Percentiles rank a stretch among this genome's conserved stretches.
phyloP scores from a whole-genome alignment of 2,888 invertebrate species.

The Drosophila multiciliata region DNA sequence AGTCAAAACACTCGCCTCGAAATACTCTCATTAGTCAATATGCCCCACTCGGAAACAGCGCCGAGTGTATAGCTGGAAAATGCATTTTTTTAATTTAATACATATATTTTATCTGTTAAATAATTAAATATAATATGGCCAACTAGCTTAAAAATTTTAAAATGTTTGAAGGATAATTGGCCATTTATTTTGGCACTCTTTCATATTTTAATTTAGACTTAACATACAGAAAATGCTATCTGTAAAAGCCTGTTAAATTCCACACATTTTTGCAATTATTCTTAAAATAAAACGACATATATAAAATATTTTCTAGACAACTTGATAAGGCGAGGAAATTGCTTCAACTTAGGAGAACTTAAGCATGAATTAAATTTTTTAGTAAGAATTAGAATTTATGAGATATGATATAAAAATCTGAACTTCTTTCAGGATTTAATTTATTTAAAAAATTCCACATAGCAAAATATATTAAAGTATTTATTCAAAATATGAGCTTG shows the following conservation, averaged over 20 bases:
- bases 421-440: not conserved
- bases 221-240: not conserved
- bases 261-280: not conserved
- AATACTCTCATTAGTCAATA: constrained; percentile 11
- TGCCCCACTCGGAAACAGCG: not conserved
- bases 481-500: not conserved
- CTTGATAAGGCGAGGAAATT: not conserved
- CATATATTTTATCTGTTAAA: not conserved
- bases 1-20: constrained; percentile 9
- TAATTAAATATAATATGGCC: not conserved
- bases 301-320: not conserved
- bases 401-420: not conserved
- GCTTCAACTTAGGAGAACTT: not conserved
- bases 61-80: not conserved
- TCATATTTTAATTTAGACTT: not conserved
- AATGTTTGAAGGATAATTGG: not conserved
- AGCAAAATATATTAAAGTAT: not conserved
- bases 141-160: not conserved
- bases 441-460: not conserved
- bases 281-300: not conserved
- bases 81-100: not conserved
- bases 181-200: not conserved
- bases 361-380: not conserved
- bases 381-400: not conserved
- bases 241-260: not conserved